Evolutionary conservation across 2,797 vertebrate genomes (phyloP), one percentile per base, ranked within the genome.

Genomic region (Kryptopterus vitreolus): DNA sequence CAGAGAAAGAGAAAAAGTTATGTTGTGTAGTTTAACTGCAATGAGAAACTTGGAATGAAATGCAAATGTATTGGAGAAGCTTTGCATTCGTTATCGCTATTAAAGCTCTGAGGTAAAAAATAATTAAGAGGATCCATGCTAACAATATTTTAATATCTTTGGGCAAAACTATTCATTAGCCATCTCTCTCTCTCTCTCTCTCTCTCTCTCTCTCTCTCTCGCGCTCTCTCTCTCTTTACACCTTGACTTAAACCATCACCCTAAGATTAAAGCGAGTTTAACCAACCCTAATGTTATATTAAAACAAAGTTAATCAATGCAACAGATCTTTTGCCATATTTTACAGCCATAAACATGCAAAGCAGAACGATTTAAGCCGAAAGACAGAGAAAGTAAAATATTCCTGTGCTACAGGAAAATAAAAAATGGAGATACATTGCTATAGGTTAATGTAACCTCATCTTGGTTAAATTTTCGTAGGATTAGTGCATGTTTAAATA

Each of bases 281-380:
- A 88, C 89, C 89, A 93, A 92, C 90, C 90, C 92, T 94, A 94
- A 94, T 93, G 92, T 93, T 93, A 93, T 92, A 94, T 93, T 94
- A 92, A 93, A 92, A 91, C 75, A 10, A 86, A 90, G 84, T 91
- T 93, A 93, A 93, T 93, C 90, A 91, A 90, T 89, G 87, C 91
- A 84, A 26, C 62, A 65, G 89, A 84, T 90, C 89, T 88, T 87
- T 93, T 92, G 91, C 77, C 90, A 91, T 92, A 90, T 77, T 18
- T 77, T 65, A 65, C 38, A 43, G 38, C 38, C 1, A 92, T 94
- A 93, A 93, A 84, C 87, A 94, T 93, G 90, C 90, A 59, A 86
- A 84, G 85, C 89, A 87, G 87, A 93, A 91, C 85, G 87, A 90
- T 93, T 69, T 18, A 90, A 91, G 91, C 90, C 90, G 89, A 92